Conservation (phyloP, 2,888 invertebrate species). For the Dolichomitus sp. region DNA sequence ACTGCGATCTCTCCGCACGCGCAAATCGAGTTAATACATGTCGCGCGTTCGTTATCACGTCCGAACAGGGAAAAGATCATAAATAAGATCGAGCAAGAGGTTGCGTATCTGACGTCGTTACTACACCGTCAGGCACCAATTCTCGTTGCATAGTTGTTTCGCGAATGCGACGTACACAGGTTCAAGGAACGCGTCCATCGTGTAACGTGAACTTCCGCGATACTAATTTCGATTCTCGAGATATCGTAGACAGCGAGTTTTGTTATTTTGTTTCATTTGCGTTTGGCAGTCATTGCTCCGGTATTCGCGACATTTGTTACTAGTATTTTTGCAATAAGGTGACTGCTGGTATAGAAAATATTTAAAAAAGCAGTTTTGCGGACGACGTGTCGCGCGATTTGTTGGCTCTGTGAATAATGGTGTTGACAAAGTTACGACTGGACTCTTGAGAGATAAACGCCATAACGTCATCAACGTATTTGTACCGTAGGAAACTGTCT, state of each 20-base stretch:
- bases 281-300: not conserved
- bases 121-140: not conserved
- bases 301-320: not conserved
- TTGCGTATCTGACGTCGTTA: not conserved
- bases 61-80: not conserved
- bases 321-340: not conserved
- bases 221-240: not conserved
- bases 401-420: slow-evolving; percentile 22
- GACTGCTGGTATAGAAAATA: not conserved
- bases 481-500: not conserved
- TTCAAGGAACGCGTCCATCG: not conserved
- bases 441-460: slow-evolving; percentile 26
- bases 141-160: not conserved
- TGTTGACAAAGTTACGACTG: slow-evolving; percentile 33
- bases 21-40: not conserved
- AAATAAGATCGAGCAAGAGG: slow-evolving; percentile 13
- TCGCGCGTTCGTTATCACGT: slow-evolving; percentile 1
- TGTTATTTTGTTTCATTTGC: not conserved
- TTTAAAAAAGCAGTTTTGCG: not conserved
- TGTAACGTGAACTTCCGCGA: not conserved
- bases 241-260: not conserved
- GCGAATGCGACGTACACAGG: not conserved
- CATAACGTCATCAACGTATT: slow-evolving; percentile 33
- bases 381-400: not conserved
- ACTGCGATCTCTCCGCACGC: not conserved